Evolutionary conservation across 2,797 vertebrate species (phyloP), one percentile per base, ranked within the genome.

Genomic region (Dryobates pubescens): DNA sequence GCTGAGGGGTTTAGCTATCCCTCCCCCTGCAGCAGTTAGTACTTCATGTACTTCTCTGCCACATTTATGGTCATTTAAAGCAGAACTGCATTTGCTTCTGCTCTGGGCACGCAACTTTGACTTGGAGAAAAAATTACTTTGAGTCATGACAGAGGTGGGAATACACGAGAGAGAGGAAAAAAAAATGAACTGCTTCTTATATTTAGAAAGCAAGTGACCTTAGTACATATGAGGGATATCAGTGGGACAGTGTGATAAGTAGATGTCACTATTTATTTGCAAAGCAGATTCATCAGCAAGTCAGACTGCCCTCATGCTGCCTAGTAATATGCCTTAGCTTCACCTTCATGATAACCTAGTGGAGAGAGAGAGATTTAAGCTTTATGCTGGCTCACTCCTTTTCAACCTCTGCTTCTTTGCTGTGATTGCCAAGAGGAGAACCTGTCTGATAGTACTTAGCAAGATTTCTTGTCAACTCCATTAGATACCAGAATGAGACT

Each of bases 281-380:
- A 78, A 70, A 81, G 82, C 24, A 89, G 78, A 16, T 75, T 24
- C 15, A 2, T 6, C 75, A 53, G 82, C 47, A 56, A 82, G 58
- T 32, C 90, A 85, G 51, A 51, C 36, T 82, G 90, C 65, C 86
- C 69, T 78, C 17, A 32, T 26, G 34, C 62, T 90, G 68, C 72
- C 56, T 14, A 4, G 45, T n/a, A 81, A 75, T 54, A 80, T 1
- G 51, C 78, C 63, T 90, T 22, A 69, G 47, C 69, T 87, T 92
- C 90, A 95, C 78, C 90, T 87, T 59, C 51, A 9, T 1, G 15
- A 85, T 87, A 92, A 92, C 59, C 81, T 41, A 59, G 38, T 59
- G 82, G 26, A 43, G 19, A 70, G 47, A 85, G 29, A 86, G 15
- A 89, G 6, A 86, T 77, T 92, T 58, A 47, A 87, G 43, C 65